Evolutionary conservation across 2,797 vertebrate genomes (phyloP), one percentile per base, ranked within the genome.

Genomic region (Sebastes cheni): DNA sequence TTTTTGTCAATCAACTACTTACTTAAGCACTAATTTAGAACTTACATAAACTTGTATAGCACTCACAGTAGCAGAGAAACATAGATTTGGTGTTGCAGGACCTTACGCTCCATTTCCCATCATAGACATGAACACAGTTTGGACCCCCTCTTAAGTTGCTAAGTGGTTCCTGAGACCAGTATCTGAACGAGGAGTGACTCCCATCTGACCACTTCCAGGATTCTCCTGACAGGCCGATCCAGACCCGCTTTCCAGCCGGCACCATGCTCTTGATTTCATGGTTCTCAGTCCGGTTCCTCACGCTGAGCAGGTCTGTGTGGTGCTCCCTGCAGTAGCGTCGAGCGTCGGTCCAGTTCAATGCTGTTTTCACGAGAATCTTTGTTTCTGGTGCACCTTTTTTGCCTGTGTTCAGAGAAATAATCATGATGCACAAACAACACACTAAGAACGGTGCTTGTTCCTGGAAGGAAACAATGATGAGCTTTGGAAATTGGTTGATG

Each of bases 171-270:
- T 46, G n/a, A 25, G 23, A 27, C 85, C 85, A 89, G 72, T 78
- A 64, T 71, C 64, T 67, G 77, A 81, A 85, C 1, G 36, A 52
- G 14, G 32, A 67, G 46, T 23, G 3, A 7, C 67, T 66, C 30
- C 30, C 59, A 42, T 91, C 84, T 0, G 86, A 88, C 89, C 89
- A 91, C 52, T 14, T 75, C 89, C 89, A 91, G 65, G 58, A 27
- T 34, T 88, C 80, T 52, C 10, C 52, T 11, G 42, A 83, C 18
- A 89, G 77, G 30, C 86, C 89, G 4, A 84, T 83, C 85, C 85
- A 87, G 46, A 54, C 59, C 46, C 8, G 5, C 22, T 20, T 30
- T n/a, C 16, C 50, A 5, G 1, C 1, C 6, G 56, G 67, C 14
- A 74, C 8, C 67, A 46, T 18, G 23, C 4, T 50, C 34, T 67